Base-by-base conservation (phyloP, 2,113 vertebrate genomes). In the Hemicordylus capensis region DNA sequence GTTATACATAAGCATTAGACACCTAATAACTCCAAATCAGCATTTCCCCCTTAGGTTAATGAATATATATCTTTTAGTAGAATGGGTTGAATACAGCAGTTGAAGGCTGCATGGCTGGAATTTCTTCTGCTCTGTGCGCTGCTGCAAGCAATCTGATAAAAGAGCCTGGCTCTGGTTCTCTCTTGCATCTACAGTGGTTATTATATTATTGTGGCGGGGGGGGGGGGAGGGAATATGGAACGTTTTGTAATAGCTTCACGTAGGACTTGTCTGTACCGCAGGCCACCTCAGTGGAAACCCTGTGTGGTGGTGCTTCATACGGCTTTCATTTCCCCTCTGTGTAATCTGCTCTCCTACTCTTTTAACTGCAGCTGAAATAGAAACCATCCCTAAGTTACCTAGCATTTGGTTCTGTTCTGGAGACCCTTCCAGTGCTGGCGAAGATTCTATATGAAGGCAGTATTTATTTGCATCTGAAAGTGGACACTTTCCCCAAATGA, bases 1-100 rank as follows among this genome's bases (percentile, higher is more conserved):
- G 17, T 73, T 81, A 88, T 84, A 69, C 73, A 58, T 63, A 67
- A 78, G 46, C 84, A 46, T 87, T 90, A 92, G 91, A 91, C 82
- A 26, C 3, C 86, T 75, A 88, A 84, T 88, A 83, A 58, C n/a
- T 67, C 70, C 69, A 48, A 76, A 83, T 88, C 69, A 84, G 67
- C 39, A 74, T 87, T 91, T 89, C 4, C 75, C 24, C 54, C 66
- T 88, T 83, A 76, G 72, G 24, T 90, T 90, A 90, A 92, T 69
- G 73, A 86, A 87, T 79, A 58, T 22, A 81, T 90, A 66, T 39
- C 82, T 94, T 86, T 80, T 51, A 86, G 56, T 66, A 75, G 64
- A 89, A 87, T 37, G 37, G 44, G 83, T 1, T 72, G 84, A 87
- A 90, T 83, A 48, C 80, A 83, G 58, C 84, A 85, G 85, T 73